Evolutionary conservation across 2,888 invertebrate genomes (phyloP), one percentile per base, ranked within the genome.

Genomic region (Calameuta filiformis): DNA sequence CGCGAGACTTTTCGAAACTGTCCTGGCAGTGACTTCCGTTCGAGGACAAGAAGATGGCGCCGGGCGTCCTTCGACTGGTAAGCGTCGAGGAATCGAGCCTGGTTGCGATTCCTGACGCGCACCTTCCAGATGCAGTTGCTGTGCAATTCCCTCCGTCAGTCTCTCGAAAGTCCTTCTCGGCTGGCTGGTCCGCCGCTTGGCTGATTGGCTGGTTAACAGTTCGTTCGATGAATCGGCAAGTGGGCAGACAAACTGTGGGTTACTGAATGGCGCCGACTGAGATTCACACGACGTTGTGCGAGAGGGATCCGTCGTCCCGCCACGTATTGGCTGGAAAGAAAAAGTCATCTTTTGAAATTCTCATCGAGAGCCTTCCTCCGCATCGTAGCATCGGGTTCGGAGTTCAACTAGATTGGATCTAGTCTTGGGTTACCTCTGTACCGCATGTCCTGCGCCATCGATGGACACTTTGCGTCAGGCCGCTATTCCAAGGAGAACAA

Each of bases 381-480:
- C 75, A 56, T 73, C 12, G 68, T 33, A 68, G 68, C 76, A 79
- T 69, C 77, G 79, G 78, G 77, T 83, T 81, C 76, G 11, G 79
- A 81, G 80, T 79, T 78, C 73, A n/a, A 73, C 12, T 68, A 79
- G 80, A 76, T 79, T 83, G 85, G 85, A 79, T 85, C 82, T 82
- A 33, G 69, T 69, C 69, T 15, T 40, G 35, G 40, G 83, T 91
- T 94, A 96, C 96, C 96, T 94, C 95, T 96, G 91, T 97, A 97
- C 89, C 96, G 96, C 95, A 97, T 96, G 89, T 97, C 96, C 92
- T 95, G 95, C 90, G 96, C 95, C 97, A 97, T 97, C 85, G 96
- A 96, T 75, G 97, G 97, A 92, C 97, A 97, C 91, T 95, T 95
- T 31, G 89, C 88, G 79, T 90, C 87, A 73, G 86, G 82, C 69